Evolutionary conservation across 2,113 vertebrate genomes (phyloP).

Genomic region (Maccullochella peelii): DNA sequence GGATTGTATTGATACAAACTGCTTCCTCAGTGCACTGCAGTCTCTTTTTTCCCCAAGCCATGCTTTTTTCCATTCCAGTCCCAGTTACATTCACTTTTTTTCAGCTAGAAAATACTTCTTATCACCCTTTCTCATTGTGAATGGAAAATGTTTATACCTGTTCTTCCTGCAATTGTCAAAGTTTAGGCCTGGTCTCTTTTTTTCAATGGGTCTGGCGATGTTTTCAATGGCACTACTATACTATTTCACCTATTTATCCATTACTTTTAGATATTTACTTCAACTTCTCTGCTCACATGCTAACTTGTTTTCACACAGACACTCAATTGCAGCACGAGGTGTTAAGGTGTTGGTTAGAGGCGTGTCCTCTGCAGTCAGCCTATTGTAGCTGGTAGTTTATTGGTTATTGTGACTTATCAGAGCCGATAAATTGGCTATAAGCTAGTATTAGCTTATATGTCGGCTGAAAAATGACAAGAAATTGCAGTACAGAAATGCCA

Average conservation of each 20-base stretch:
- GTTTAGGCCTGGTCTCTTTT: not conserved
- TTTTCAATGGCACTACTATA: not conserved
- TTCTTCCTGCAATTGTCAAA: not conserved
- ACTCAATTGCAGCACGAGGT: not conserved
- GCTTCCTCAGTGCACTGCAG: conserved; percentile 35
- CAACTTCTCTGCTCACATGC: not conserved
- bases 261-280: not conserved
- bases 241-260: not conserved
- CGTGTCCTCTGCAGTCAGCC: not conserved
- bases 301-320: not conserved
- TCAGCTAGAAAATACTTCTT: not conserved
- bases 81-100: not conserved
- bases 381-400: not conserved
- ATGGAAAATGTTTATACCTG: not conserved
- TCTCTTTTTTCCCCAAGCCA: conserved; percentile 4
- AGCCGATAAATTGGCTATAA: not conserved
- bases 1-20: conserved; percentile 50
- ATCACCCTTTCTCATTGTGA: not conserved
- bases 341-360: not conserved
- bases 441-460: not conserved
- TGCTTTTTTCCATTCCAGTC: not conserved
- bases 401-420: not conserved
- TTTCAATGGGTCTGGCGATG: not conserved
- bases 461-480: not conserved
- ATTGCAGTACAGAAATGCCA: not conserved